Evolutionary conservation across 1,140 invertebrate genomes (phyloP), one percentile per base, ranked within the genome.

Genomic region (Notospermus geniculatus): DNA sequence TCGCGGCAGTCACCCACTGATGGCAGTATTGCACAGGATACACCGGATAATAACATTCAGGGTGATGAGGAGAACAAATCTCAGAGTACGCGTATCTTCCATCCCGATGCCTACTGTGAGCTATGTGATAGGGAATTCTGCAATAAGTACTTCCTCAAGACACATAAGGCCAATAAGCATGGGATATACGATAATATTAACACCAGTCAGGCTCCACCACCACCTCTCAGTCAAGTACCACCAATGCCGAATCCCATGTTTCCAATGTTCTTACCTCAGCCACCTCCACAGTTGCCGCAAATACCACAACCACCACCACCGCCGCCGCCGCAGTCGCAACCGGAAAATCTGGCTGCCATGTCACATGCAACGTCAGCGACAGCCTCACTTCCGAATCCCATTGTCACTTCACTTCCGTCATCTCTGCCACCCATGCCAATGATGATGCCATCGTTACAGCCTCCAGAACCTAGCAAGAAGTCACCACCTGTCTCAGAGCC

Each of bases 91-190:
- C 55, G 68, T 36, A 74, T 74, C 41, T 78, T 79, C 66, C 74
- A 79, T 64, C 74, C 90, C 88, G 25, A 95, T 96, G 82, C 94
- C 93, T 98, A 95, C 77, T 97, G 95, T 79, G 82, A 83, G 59
- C 67, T 87, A 30, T 88, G 86, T 77, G 78, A 83, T 59, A 79
- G 83, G 62, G 84, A 86, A 68, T 84, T 86, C 66, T 85, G 85
- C 54, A 83, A 82, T 62, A 81, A 80, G 60, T 81, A 81, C 62
- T 81, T 80, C 59, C 66, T 81, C 89, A 95, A 97, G 76, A 99
- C 96, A 0, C 97, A 99, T 83, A 98, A 98, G 93, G 91, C 97
- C 70, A 90, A 97, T 77, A 99, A 98, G 92, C 97, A 99, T 81
- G 94, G 95, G 5, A 98, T 99, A 39, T 79, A 72, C 69, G 78